Evolutionary conservation across 2,888 invertebrate genomes (phyloP).

Genomic region (Strigamia transsilvanica): DNA sequence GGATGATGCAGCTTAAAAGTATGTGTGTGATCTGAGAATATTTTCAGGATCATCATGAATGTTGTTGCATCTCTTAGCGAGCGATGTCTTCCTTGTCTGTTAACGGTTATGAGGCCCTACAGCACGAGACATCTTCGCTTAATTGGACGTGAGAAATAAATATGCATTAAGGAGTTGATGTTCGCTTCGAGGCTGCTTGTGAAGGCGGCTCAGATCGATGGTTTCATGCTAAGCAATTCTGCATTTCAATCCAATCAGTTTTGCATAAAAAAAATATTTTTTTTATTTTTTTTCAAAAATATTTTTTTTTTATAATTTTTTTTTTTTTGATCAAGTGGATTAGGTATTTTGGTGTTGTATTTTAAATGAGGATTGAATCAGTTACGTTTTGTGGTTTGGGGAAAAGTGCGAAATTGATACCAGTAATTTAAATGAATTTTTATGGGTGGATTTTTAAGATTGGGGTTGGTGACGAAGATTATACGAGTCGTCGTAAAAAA

Average conservation of each 20-base stretch:
- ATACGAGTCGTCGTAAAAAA: background rate
- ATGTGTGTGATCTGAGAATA: background rate
- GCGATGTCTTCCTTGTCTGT: conserved; percentile 49
- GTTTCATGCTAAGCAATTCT: conserved; percentile 25
- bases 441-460: too few relatives aligned
- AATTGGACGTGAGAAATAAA: conserved; percentile 45
- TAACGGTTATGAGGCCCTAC: conserved; percentile 49
- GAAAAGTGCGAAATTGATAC: background rate
- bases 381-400: conserved; percentile 5
- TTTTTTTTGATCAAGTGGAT: conserved; percentile 1
- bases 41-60: conserved; percentile 33
- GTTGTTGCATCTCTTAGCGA: conserved; percentile 35
- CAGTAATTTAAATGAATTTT: too few relatives aligned
- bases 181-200: conserved; percentile 2
- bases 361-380: conserved; percentile 20
- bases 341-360: conserved; percentile 12
- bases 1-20: conserved; percentile 19
- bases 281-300: background rate
- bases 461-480: background rate
- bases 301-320: background rate
- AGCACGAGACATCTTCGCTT: conserved; percentile 48
- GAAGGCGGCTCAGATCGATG: background rate
- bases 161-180: conserved; percentile 45
- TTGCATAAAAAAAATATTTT: too few relatives aligned
- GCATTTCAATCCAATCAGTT: conserved; percentile 16